Evolutionary conservation across 2,113 vertebrate species (phyloP), one percentile per base, ranked within the genome.

Genomic region (Carlito syrichta): DNA sequence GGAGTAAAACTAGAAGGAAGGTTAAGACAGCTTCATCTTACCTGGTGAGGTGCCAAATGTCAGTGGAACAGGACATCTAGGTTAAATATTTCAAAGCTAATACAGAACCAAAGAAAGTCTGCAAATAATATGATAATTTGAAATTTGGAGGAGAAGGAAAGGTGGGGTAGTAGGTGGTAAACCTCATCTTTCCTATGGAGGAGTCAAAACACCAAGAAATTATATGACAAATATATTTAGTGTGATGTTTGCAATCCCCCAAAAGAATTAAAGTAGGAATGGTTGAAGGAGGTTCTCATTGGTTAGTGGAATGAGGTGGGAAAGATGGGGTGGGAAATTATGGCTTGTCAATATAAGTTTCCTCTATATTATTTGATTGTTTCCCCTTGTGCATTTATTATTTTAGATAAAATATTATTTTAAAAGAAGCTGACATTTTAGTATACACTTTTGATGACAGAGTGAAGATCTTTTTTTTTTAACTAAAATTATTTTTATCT

Each of bases 401-500:
- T 54, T 96, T 88, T 19, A 83, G n/a, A 56, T 16, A n/a, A 91
- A 96, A 3, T 69, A 1, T 79, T 79, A 77, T n/a, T n/a, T n/a
- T n/a, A 68, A 48, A 97, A 63, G 45, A 63, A 96, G 68, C 16
- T 5, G 22, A 40, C 16, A 30, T 20, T 92, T 92, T 12, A 56
- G 6, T 52, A 60, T 73, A 89, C 79, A 90, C 30, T 71, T 81
- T 82, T 38, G 23, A 77, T 60, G 45, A n/a, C 48, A 87, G 12
- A 92, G 11, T 43, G 5, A 66, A 50, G 35, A 13, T 79, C 38
- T 93, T 79, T 3, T 86, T 16, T 60, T 63, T 79, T 40, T 69
- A 35, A 79, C 52, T 27, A 14, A 60, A 94, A 95, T 93, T 94
- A 56, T 84, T 96, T 96, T 89, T 32, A 86, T 94, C 91, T 94